These are phyloP conservation scores for Trachelus iudaicus DNA, from an alignment of 2,888 invertebrate species.

Conservation along the genomic window DNA sequence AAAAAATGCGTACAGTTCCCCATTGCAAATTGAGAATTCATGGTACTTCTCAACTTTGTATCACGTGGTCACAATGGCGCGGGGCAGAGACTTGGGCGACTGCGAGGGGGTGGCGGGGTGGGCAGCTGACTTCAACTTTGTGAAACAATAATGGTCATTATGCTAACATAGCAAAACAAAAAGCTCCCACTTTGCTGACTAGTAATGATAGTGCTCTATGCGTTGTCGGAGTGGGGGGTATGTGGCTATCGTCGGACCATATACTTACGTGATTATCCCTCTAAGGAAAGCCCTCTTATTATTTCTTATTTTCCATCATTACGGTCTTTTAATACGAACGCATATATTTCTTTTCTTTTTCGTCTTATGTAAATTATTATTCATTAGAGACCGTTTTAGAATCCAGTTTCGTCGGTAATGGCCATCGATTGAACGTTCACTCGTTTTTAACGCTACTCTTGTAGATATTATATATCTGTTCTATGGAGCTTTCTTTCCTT, in stretches of 20 bases:
- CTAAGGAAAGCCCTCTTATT: constrained; percentile 36
- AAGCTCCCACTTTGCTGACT: constrained; percentile 18
- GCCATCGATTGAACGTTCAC: neutral
- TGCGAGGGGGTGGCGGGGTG: neutral
- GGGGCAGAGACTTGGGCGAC: neutral
- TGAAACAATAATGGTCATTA: constrained; percentile 30
- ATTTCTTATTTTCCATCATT: constrained; percentile 44
- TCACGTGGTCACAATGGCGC: neutral
- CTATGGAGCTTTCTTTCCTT: neutral
- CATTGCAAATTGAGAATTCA: no score
- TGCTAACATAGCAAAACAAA: constrained; percentile 23
- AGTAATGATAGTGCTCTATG: constrained; percentile 40
- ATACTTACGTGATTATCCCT: constrained; percentile 54
- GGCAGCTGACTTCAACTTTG: neutral
- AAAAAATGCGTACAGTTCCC: no score
- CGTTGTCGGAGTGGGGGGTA: constrained; percentile 19
- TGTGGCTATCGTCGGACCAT: constrained; percentile 41
- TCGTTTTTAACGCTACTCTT: neutral
- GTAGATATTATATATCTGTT: neutral
- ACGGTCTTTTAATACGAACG: constrained; percentile 44
- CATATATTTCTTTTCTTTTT: constrained; percentile 17
- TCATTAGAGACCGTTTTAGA: constrained; percentile 33
- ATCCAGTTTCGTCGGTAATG: constrained; percentile 9
- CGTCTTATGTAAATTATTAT: constrained; percentile 36
- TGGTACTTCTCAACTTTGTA: neutral